Evolutionary conservation across 2,888 invertebrate species (phyloP).

Genomic region (Luperina testacea): DNA sequence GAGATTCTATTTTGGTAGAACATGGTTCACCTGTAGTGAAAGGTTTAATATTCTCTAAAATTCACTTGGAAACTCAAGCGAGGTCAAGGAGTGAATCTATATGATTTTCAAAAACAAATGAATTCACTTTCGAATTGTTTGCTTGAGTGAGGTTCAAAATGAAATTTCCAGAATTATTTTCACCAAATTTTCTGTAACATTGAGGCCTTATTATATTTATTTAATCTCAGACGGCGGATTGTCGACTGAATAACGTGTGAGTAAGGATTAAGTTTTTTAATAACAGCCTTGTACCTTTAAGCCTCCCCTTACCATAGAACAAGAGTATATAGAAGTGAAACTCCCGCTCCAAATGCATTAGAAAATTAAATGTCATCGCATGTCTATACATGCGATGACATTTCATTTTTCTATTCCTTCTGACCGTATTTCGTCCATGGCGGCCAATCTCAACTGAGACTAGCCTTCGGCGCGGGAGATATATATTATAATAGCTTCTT

Average conservation of each 20-base stretch:
- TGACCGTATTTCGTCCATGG: too few species aligned
- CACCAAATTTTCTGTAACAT: background rate
- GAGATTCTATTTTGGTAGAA: too few species aligned
- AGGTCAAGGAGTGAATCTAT: background rate
- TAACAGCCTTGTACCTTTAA: slow-evolving; percentile 8
- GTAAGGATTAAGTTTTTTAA: slow-evolving; percentile 27
- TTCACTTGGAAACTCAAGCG: background rate
- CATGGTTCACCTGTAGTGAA: too few species aligned
- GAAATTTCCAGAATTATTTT: background rate
- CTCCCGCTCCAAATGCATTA: background rate
- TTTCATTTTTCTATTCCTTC: too few species aligned
- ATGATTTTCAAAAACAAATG: background rate
- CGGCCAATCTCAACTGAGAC: too few species aligned
- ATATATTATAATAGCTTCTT: too few species aligned
- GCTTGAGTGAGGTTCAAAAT: background rate
- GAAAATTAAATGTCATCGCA: background rate
- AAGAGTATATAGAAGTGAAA: background rate
- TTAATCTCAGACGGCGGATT: background rate
- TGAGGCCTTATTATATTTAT: background rate
- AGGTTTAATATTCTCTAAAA: too few species aligned
- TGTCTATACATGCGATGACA: too few species aligned
- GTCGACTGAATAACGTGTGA: slow-evolving; percentile 8
- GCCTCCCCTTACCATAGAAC: background rate
- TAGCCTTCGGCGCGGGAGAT: too few species aligned
- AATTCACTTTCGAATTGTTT: background rate